Evolutionary conservation across 2,888 invertebrate genomes (phyloP).

Genomic region (Tenthredo mesomela): DNA sequence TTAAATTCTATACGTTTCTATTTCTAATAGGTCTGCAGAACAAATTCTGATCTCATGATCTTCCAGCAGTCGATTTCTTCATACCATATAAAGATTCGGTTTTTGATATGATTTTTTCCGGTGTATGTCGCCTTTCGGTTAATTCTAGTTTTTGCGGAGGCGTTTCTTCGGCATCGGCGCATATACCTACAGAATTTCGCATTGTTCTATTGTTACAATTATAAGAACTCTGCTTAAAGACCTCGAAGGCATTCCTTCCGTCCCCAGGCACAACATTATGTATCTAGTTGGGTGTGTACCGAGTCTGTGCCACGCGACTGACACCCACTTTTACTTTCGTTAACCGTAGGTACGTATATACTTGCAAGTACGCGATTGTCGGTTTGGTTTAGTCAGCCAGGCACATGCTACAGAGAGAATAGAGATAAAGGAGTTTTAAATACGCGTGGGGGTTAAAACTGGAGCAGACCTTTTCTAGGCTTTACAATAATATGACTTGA

Average conservation of each 20-base stretch:
- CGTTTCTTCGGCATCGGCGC: background rate
- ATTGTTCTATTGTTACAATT: background rate
- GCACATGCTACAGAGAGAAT: constrained; percentile 36
- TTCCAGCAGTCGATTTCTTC: background rate
- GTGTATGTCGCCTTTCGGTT: too few species aligned
- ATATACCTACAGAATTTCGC: background rate
- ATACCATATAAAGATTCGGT: background rate
- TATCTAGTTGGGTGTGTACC: constrained; percentile 17
- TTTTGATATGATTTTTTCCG: background rate
- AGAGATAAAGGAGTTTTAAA: background rate
- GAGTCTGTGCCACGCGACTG: background rate
- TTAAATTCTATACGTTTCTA: background rate
- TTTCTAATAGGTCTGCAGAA: background rate
- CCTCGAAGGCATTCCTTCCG: constrained; percentile 33
- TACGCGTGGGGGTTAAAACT: constrained; percentile 40
- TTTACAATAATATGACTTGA: background rate
- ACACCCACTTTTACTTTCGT: constrained; percentile 49
- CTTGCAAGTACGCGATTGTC: background rate
- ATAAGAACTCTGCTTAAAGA: background rate
- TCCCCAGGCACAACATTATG: background rate
- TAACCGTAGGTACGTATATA: background rate
- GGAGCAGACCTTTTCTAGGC: constrained; percentile 19
- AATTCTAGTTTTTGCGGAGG: background rate
- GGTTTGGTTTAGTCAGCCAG: background rate
- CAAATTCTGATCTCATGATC: background rate